Evolutionary conservation across 2,888 invertebrate species (phyloP), one percentile per base, ranked within the genome.

Genomic region (Leptinotarsa juncta): DNA sequence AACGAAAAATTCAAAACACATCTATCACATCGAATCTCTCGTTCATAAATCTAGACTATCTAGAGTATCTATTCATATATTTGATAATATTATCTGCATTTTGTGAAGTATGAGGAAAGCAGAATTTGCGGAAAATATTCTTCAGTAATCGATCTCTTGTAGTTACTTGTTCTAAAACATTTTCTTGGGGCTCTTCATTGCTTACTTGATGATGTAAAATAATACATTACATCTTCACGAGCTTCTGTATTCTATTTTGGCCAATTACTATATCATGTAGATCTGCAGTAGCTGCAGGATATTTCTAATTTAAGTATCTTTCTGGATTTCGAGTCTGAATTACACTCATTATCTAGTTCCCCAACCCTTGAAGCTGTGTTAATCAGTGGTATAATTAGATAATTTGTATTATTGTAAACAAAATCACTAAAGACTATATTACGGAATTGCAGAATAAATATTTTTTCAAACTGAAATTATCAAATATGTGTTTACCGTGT

Each of bases 361-460:
- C 82, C 79, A 42, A 75, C 72, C 14, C 69, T 65, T 48, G 70
- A 78, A 62, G 3, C 2, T 23, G 26, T 26, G 26, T 26, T 26
- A 60, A 69, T 60, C 26, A 83, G 20, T 10, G 83, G 83, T 7
- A 81, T 83, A 60, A 83, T 65, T 51, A 84, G 57, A 73, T 80
- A 82, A 7, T 72, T 68, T 3, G 73, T 72, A 26, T 69, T 48
- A 12, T 78, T 73, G 78, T 83, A 83, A 3, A 79, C 83, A 74
- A 77, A 73, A 74, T 82, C 83, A 16, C 81, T 83, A n/a, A 83
- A 62, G 66, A 82, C 48, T 10, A 71, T 73, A 67, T 80, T 72
- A 4, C 76, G 65, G 18, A 72, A 49, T 23, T 67, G 32, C 42
- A 62, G 51, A 71, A 48, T 69, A 53, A 76, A 68, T 62, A 78